Evolutionary conservation across 2,113 vertebrate species (phyloP), one percentile per base, ranked within the genome.

Genomic region (Orcinus orca): DNA sequence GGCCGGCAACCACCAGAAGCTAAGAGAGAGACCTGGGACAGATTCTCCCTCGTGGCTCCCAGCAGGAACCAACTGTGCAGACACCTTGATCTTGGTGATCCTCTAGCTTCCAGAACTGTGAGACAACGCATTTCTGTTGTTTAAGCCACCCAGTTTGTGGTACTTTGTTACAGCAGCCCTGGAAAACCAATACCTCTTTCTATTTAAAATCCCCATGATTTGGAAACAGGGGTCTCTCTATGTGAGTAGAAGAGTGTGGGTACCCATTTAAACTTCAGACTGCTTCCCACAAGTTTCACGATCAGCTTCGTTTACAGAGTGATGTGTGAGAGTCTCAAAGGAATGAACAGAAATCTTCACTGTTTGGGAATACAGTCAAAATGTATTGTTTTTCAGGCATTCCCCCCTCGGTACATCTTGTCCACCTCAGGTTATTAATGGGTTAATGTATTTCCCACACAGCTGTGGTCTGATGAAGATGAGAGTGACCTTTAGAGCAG

Each of bases 291-390:
- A 70, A 63, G 13, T n/a, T 38, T 73, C 50, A 33, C 0, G 3
- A 12, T 79, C 70, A 79, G 95, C 76, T 55, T 88, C 88, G 81
- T 80, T 63, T 0, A 67, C 29, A 15, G 13, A 95, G 90, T 84
- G 96, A 95, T 8, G 1, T 83, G 38, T 73, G 70, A 95, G 77
- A 84, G n/a, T 2, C 63, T 88, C 94, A 67, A 6, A 83, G 92
- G 84, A 97, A 93, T 84, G 95, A 88, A 74, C 1, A 67, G 97
- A 96, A 97, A 93, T 94, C 87, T 65, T 76, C 71, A 88, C 85
- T 95, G 84, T 97, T 97, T 70, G 73, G 33, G 74, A 70, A 91
- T 33, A 96, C 98, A 97, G 95, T 70, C 68, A 96, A 97, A 79
- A 90, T 44, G 38, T 71, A 9, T 3, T 74, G 44, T 88, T 90